A percentile compares a stretch with the other conserved stretches of the same genome.
These are phyloP conservation scores for Phlogophora meticulosa DNA, from an alignment of 2,888 invertebrate genomes.

Conservation along the genomic window DNA sequence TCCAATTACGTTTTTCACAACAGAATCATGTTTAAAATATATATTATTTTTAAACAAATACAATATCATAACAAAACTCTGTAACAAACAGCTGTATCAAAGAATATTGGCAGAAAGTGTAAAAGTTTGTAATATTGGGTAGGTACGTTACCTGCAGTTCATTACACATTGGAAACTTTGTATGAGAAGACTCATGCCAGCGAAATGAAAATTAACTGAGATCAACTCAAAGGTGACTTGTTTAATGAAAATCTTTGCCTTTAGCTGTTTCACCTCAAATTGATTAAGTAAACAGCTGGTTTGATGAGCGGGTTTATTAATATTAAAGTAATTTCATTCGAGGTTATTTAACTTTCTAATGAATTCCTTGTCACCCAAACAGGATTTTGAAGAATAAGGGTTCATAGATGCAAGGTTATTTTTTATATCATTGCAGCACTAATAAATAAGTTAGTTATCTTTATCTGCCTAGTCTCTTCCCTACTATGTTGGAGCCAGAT, in stretches of 20 bases:
- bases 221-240: slow-evolving; percentile 66
- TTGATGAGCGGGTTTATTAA: slow-evolving; percentile 10
- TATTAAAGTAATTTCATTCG: not conserved
- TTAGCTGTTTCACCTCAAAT: slow-evolving; percentile 47
- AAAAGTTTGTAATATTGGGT: slow-evolving; percentile 63
- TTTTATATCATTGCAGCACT: too few species aligned
- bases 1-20: too few species aligned
- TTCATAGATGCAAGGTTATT: not conserved
- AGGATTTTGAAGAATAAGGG: not conserved
- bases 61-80: slow-evolving; percentile 30
- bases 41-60: too few species aligned
- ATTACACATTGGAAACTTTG: slow-evolving; percentile 75
- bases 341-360: not conserved
- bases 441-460: not conserved
- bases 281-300: slow-evolving; percentile 35
- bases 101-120: slow-evolving; percentile 70
- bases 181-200: slow-evolving; percentile 66
- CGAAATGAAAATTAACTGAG: slow-evolving; percentile 70
- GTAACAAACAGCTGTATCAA: slow-evolving; percentile 59
- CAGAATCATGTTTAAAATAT: too few species aligned
- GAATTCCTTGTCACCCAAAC: not conserved
- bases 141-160: slow-evolving; percentile 72
- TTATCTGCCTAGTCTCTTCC: too few species aligned
- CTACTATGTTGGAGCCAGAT: too few species aligned
- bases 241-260: slow-evolving; percentile 63